Percentiles rank a stretch among this genome's conserved stretches.
These are phyloP conservation scores for Hestina assimilis DNA, from an alignment of 1,140 invertebrate genomes.

Conservation along the genomic window DNA sequence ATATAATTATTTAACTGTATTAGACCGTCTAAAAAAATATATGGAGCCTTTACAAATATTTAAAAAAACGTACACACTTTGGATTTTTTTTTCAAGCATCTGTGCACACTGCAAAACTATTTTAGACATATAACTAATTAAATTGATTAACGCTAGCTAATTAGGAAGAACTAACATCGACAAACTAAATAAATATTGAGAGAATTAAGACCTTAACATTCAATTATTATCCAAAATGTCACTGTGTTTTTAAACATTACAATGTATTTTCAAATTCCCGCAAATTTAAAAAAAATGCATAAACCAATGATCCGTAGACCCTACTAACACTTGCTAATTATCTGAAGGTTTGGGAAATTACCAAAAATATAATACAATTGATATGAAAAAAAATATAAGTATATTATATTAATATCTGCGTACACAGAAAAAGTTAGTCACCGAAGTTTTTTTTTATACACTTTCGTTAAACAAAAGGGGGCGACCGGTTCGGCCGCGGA, in stretches of 20 bases:
- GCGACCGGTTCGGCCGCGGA: conserved; percentile 6
- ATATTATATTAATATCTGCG: conserved; percentile 23
- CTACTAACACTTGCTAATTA: not conserved
- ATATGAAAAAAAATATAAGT: conserved; percentile 17
- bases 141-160: conserved; percentile 56
- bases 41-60: conserved; percentile 12
- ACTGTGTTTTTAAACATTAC: not conserved
- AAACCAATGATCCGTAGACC: not conserved
- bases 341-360: conserved; percentile 13
- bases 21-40: conserved; percentile 28
- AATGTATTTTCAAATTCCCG: not conserved
- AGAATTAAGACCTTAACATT: conserved; percentile 10
- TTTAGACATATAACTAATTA: conserved; percentile 30
- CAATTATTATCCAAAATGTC: conserved; percentile 22
- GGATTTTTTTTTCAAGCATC: conserved; percentile 7
- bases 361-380: conserved; percentile 31
- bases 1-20: conserved; percentile 11
- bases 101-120: conserved; percentile 12
- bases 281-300: conserved; percentile 2
- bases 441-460: conserved; percentile 29
- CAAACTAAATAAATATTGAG: conserved; percentile 54
- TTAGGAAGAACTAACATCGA: conserved; percentile 59
- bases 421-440: conserved; percentile 38
- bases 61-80: conserved; percentile 12
- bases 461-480: conserved; percentile 15